Percentiles rank a stretch among this genome's conserved stretches.
These are phyloP conservation scores for Brachionus rotundiformis DNA, from an alignment of 1,140 invertebrate species.

Conservation along the genomic window DNA sequence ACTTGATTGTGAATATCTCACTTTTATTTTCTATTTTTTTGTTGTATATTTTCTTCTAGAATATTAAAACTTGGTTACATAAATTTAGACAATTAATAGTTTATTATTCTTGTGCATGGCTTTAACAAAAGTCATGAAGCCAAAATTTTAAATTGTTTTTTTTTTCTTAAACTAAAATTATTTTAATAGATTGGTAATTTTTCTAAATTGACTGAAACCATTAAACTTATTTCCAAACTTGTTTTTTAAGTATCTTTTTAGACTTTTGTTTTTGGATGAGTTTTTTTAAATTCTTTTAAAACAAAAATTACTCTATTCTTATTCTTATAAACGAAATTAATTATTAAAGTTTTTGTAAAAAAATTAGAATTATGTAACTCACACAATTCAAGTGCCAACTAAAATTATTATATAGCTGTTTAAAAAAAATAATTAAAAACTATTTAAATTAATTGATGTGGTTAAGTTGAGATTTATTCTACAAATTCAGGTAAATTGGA, in stretches of 20 bases:
- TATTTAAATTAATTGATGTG: background rate
- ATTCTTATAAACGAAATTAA: no score
- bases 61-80: background rate
- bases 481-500: conserved; percentile 3
- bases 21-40: background rate
- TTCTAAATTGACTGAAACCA: background rate
- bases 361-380: background rate
- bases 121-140: conserved; percentile 8
- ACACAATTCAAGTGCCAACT: background rate
- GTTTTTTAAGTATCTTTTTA: background rate
- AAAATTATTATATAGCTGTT: background rate
- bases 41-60: background rate
- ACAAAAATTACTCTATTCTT: no score
- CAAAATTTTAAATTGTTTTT: background rate
- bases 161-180: background rate
- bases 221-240: background rate
- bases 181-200: background rate
- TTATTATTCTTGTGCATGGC: background rate
- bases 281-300: background rate
- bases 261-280: background rate
- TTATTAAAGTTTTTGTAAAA: no score
- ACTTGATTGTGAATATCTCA: background rate
- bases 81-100: conserved; percentile 7
- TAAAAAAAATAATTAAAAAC: background rate
- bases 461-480: no score